A percentile compares a stretch with the other conserved stretches of the same genome.
Evolutionary conservation across 1,140 invertebrate genomes (phyloP).

Genomic region (Orchesella cincta): DNA sequence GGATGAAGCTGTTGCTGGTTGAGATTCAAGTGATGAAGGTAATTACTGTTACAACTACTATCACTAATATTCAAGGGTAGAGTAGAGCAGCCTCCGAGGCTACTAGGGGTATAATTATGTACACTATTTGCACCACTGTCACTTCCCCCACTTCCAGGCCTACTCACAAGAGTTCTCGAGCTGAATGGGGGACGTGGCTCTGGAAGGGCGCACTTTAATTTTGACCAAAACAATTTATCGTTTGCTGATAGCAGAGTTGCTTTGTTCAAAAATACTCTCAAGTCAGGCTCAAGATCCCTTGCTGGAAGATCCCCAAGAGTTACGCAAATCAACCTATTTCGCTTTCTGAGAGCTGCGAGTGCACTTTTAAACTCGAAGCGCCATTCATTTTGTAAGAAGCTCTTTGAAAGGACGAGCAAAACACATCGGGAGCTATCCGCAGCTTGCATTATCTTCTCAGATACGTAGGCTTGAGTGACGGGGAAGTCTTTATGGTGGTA

Average conservation of each 20-base stretch:
- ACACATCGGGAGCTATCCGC: constrained; percentile 86
- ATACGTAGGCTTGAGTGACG: constrained; percentile 77
- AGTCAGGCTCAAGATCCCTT: constrained; percentile 83
- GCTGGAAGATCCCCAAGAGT: constrained; percentile 80
- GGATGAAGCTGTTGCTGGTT: constrained; percentile 18
- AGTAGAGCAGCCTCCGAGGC: background rate
- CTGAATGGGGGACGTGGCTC: constrained; percentile 57
- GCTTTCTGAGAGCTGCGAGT: constrained; percentile 72
- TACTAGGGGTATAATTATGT: background rate
- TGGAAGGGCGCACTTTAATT: constrained; percentile 86
- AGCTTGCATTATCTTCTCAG: constrained; percentile 85
- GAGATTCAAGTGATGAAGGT: constrained; percentile 2
- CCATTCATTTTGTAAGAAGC: constrained; percentile 86
- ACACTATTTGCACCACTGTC: background rate
- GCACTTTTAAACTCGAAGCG: constrained; percentile 90
- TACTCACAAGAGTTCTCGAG: background rate
- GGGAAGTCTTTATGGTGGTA: constrained; percentile 84
- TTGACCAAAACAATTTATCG: constrained; percentile 92
- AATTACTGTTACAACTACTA: constrained; percentile 5
- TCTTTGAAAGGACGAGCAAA: constrained; percentile 85
- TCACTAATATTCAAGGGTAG: constrained; percentile 22
- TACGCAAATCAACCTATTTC: constrained; percentile 79
- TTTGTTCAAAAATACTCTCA: constrained; percentile 83
- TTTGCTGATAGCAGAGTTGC: constrained; percentile 87
- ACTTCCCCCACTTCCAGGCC: background rate